These are phyloP conservation scores for Falco columbarius DNA, from an alignment of 2,797 vertebrate species.

Conservation along the genomic window DNA sequence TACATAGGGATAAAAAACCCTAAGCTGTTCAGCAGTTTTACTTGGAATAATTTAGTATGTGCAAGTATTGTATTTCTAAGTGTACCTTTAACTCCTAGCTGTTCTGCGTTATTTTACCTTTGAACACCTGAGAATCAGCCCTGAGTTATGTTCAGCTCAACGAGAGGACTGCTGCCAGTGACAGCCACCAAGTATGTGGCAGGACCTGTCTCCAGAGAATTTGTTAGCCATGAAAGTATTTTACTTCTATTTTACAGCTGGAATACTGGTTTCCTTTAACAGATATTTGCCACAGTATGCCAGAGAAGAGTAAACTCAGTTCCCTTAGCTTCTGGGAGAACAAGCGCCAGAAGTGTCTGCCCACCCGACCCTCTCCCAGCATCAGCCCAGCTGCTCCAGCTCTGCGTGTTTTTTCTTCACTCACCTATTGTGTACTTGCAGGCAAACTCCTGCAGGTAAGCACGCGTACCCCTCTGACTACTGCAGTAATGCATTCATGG, in stretches of 20 bases:
- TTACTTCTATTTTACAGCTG: neutral
- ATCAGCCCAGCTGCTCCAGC: neutral
- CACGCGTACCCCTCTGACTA: neutral
- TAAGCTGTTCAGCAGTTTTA: neutral
- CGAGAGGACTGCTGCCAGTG: accelerated
- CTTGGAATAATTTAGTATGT: neutral
- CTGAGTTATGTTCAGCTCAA: neutral
- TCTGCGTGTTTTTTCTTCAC: neutral
- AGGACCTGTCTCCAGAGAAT: neutral
- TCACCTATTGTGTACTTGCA: accelerated
- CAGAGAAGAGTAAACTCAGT: neutral
- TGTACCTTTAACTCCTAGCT: neutral
- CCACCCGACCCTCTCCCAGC: neutral
- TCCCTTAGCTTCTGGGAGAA: neutral
- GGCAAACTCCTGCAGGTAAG: neutral
- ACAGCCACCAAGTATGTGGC: accelerated
- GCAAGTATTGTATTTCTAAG: neutral
- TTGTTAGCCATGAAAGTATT: neutral
- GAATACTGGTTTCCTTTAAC: neutral
- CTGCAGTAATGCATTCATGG: neutral
- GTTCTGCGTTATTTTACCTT: neutral
- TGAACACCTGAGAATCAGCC: neutral
- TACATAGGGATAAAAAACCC: neutral
- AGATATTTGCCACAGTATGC: neutral
- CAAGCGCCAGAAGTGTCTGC: neutral